Percentiles rank a stretch among this genome's conserved stretches.
Evolutionary conservation across 2,797 vertebrate species (phyloP).

Genomic region (Antennarius maculatus): DNA sequence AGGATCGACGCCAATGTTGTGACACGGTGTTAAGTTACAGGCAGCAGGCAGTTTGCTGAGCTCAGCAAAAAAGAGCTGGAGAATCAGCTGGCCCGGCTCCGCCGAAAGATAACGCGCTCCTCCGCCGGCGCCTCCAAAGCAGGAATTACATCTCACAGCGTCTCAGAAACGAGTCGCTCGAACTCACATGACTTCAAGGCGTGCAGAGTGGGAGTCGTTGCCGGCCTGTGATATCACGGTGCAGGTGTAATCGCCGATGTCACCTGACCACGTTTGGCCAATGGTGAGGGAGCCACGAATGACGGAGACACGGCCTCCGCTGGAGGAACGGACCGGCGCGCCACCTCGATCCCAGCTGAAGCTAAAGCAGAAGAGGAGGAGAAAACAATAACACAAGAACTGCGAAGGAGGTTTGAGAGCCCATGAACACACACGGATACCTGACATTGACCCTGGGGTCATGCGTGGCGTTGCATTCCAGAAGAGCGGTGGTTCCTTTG

Average conservation of each 20-base stretch:
- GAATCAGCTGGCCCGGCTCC: background rate
- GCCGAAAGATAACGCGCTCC: background rate
- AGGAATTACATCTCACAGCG: background rate
- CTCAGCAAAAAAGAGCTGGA: slow-evolving; percentile 1
- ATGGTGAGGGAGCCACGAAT: slow-evolving; percentile 90
- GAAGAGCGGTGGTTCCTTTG: slow-evolving; percentile 91
- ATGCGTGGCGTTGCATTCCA: slow-evolving; percentile 87
- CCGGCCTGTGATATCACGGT: slow-evolving; percentile 89
- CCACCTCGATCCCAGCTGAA: slow-evolving; percentile 91
- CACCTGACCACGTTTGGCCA: slow-evolving; percentile 96
- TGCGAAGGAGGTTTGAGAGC: background rate
- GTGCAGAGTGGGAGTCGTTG: slow-evolving; percentile 87
- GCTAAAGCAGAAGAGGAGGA: slow-evolving; percentile 69
- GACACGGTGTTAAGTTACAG: background rate
- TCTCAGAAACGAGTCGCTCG: background rate
- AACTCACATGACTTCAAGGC: slow-evolving; percentile 97
- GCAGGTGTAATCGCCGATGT: slow-evolving; percentile 96
- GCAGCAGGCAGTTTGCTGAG: background rate
- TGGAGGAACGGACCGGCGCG: slow-evolving; percentile 75
- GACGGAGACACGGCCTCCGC: slow-evolving; percentile 86
- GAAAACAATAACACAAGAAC: background rate
- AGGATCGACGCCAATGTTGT: background rate
- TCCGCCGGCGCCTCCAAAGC: background rate
- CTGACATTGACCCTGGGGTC: slow-evolving; percentile 89
- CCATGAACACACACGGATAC: slow-evolving; percentile 58